phyloP scores from a whole-genome alignment of 2,797 vertebrate genomes.

The Bufotes viridis region DNA sequence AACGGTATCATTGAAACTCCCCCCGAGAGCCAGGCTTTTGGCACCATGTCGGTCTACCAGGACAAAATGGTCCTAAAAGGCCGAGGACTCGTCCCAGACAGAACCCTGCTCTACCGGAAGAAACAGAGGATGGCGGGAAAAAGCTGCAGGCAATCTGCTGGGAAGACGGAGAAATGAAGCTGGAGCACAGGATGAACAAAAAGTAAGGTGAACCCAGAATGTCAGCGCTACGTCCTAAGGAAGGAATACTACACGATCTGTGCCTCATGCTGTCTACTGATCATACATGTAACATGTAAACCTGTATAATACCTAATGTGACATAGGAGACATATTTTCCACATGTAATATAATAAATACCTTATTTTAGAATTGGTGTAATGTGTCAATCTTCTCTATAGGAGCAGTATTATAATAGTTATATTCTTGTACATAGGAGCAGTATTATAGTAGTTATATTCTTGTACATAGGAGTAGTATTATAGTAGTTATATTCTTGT shows the following conservation, averaged over 20 bases:
- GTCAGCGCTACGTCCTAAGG: no score
- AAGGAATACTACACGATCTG: no score
- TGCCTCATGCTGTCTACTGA: neutral
- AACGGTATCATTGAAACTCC: conserved; percentile 89
- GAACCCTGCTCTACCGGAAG: conserved; percentile 76
- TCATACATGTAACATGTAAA: neutral
- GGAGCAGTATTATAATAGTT: conserved; percentile 1
- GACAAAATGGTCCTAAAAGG: conserved; percentile 89
- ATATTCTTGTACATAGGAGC: neutral
- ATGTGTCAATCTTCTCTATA: neutral
- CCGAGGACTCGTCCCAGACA: conserved; percentile 79
- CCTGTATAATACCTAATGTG: neutral
- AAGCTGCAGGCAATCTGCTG: neutral
- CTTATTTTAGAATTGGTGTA: neutral
- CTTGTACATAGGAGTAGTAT: conserved; percentile 2
- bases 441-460: conserved; percentile 19
- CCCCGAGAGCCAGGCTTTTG: conserved; percentile 84
- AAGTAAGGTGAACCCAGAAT: no score
- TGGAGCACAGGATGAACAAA: neutral
- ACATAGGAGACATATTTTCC: neutral
- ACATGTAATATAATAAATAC: neutral
- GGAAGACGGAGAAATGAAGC: neutral
- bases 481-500: conserved; percentile 17
- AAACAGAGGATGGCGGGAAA: neutral
- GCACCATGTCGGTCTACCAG: conserved; percentile 81